phyloP scores from a whole-genome alignment of 30 jellyfish, hydroid and myxozoan species.

The Cassiopea xamachana region DNA sequence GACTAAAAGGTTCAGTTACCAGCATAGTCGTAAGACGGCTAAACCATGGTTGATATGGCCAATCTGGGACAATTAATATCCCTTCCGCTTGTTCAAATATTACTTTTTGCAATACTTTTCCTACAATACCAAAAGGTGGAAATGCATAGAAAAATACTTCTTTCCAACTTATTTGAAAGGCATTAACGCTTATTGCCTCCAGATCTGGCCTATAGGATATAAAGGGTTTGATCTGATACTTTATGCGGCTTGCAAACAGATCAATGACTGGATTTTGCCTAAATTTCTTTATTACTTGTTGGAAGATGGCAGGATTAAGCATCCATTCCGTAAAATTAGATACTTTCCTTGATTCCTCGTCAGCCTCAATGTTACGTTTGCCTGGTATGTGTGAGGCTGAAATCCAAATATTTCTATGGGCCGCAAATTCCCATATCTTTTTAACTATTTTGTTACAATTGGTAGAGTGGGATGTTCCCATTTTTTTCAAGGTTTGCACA shows the following conservation, averaged over 20 bases:
- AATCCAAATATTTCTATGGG: neutral
- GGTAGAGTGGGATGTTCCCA: neutral
- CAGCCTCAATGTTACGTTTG: neutral
- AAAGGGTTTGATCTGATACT: neutral
- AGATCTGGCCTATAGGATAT: neutral
- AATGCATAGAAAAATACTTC: neutral
- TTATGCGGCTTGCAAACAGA: slow-evolving; percentile 4
- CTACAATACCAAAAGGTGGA: neutral
- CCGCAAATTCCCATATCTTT: slow-evolving; percentile 5
- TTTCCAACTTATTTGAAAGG: neutral
- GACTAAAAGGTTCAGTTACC: slow-evolving; percentile 1
- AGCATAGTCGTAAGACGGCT: slow-evolving; percentile 1
- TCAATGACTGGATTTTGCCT: neutral
- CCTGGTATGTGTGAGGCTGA: slow-evolving; percentile 15
- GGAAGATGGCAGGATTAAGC: neutral
- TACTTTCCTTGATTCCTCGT: neutral
- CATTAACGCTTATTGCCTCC: neutral
- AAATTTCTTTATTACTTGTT: neutral
- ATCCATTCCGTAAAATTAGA: neutral
- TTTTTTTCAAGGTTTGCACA: neutral
- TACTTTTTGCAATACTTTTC: neutral
- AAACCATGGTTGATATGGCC: slow-evolving; percentile 38
- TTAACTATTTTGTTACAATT: neutral
- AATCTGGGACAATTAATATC: slow-evolving; percentile 4
- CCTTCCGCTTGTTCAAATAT: slow-evolving; percentile 2